Evolutionary conservation across 2,113 vertebrate species (phyloP).

Genomic region (Microcebus jonahi): DNA sequence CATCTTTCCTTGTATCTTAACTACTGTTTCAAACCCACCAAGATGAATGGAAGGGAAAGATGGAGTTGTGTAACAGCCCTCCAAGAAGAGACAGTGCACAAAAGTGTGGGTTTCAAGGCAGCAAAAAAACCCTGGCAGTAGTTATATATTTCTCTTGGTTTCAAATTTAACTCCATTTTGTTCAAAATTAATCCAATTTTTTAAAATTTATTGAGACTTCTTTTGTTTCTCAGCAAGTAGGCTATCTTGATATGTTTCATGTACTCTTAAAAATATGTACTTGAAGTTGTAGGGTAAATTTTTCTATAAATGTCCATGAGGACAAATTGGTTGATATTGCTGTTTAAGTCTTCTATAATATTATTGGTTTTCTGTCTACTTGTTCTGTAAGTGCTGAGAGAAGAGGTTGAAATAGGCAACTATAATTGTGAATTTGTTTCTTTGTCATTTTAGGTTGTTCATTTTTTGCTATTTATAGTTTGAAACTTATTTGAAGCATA

Average conservation of each 20-base stretch:
- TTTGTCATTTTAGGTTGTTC: not conserved
- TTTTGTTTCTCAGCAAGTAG: not conserved
- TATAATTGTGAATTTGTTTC: not conserved
- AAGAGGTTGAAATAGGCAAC: not conserved
- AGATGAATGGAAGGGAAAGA: not conserved
- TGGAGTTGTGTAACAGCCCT: not conserved
- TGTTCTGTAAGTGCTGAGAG: not conserved
- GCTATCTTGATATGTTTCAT: not conserved
- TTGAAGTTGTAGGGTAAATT: not conserved
- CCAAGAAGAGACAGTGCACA: not conserved
- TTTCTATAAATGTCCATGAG: not conserved
- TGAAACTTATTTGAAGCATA: not conserved
- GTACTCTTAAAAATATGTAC: not conserved
- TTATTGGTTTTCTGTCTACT: not conserved
- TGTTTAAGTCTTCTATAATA: not conserved
- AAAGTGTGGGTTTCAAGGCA: not conserved
- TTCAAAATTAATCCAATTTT: not conserved
- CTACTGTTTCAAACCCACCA: not conserved
- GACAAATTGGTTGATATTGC: not conserved
- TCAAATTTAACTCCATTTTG: not conserved
- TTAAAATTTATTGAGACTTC: not conserved
- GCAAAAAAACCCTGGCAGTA: not conserved
- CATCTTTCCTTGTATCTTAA: not conserved
- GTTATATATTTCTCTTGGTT: not conserved
- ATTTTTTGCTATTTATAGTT: slow-evolving; percentile 2